phyloP scores from a whole-genome alignment of 1,140 invertebrate genomes.

The Cotesia chilonis region DNA sequence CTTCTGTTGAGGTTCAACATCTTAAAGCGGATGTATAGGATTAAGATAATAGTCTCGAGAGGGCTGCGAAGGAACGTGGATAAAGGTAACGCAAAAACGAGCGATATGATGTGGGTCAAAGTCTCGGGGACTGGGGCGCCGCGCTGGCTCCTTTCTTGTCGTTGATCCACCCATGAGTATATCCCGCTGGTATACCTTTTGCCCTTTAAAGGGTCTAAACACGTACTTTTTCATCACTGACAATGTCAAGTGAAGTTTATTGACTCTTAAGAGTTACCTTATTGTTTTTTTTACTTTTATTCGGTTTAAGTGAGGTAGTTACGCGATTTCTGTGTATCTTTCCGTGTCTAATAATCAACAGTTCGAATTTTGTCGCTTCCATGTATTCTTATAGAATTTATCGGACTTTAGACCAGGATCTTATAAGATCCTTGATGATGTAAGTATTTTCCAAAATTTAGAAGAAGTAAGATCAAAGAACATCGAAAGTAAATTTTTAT shows the following conservation, averaged over 20 bases:
- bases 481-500: too few relatives aligned
- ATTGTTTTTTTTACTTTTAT: background rate
- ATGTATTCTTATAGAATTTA: too few relatives aligned
- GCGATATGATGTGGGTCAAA: conserved; percentile 61
- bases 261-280: conserved; percentile 23
- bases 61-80: conserved; percentile 42
- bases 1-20: conserved; percentile 33
- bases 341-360: background rate
- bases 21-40: conserved; percentile 61
- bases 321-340: conserved; percentile 42
- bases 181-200: conserved; percentile 16
- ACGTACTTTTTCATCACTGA: conserved; percentile 15
- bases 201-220: conserved; percentile 20
- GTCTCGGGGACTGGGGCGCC: conserved; percentile 57
- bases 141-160: conserved; percentile 44
- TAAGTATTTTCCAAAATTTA: too few relatives aligned
- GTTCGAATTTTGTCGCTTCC: too few relatives aligned
- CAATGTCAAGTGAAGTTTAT: conserved; percentile 30
- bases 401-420: too few relatives aligned
- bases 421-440: too few relatives aligned
- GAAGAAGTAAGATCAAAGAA: too few relatives aligned
- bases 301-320: conserved; percentile 51
- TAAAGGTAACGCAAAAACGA: conserved; percentile 55
- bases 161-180: conserved; percentile 33
- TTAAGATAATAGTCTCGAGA: conserved; percentile 59